Evolutionary conservation across 2,888 invertebrate species (phyloP).

Genomic region (Netelia fuscicornis): DNA sequence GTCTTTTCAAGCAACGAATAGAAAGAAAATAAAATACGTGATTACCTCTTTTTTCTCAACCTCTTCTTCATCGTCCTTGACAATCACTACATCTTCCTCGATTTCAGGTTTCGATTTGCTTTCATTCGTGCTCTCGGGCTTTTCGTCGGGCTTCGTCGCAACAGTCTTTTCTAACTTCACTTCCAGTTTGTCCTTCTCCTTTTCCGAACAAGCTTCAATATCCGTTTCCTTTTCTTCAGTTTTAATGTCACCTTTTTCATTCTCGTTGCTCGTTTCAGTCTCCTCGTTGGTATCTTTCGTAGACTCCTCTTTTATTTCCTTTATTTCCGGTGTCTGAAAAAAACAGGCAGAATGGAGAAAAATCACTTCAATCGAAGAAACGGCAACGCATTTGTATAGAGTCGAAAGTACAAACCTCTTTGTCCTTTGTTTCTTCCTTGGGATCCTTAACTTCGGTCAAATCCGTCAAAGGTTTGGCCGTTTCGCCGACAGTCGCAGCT

Average conservation of each 20-base stretch:
- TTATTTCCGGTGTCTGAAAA: constrained; percentile 80
- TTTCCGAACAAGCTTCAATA: constrained; percentile 72
- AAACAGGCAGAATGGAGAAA: neutral
- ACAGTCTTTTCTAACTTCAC: constrained; percentile 84
- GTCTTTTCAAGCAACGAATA: constrained; percentile 71
- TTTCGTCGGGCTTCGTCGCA: constrained; percentile 82
- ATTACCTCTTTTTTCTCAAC: constrained; percentile 83
- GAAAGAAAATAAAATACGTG: constrained; percentile 23
- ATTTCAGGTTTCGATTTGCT: constrained; percentile 80
- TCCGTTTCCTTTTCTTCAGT: constrained; percentile 83
- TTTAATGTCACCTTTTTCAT: constrained; percentile 82
- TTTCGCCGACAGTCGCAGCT: constrained; percentile 63
- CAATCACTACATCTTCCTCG: constrained; percentile 90
- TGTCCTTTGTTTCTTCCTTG: constrained; percentile 80
- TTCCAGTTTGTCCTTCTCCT: constrained; percentile 81
- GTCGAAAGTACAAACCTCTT: constrained; percentile 69
- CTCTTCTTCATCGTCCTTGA: constrained; percentile 87
- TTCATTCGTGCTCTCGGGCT: constrained; percentile 76
- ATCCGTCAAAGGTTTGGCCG: constrained; percentile 78
- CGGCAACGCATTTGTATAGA: no score
- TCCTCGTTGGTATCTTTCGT: constrained; percentile 84
- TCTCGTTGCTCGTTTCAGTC: constrained; percentile 75
- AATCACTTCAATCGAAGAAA: neutral
- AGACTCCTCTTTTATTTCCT: constrained; percentile 78
- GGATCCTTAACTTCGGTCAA: constrained; percentile 74